Evolutionary conservation across 2,888 invertebrate genomes (phyloP).

Genomic region (Caenorhabditis uteleia): DNA sequence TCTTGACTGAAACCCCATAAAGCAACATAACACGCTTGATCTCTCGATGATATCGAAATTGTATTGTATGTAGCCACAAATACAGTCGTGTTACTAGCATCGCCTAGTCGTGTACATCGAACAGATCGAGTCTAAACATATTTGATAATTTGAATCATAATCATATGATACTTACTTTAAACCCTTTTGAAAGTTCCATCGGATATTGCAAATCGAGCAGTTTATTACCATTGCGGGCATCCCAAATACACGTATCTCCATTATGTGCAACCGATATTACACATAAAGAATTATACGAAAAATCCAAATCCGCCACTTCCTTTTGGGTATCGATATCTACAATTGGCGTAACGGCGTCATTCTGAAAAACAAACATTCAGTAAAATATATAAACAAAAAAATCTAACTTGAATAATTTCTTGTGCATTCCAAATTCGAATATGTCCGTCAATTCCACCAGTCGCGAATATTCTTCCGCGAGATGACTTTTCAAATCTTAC

Average conservation of each 20-base stretch:
- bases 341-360: slow-evolving; percentile 30
- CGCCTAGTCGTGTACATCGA: slow-evolving; percentile 50
- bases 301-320: slow-evolving; percentile 54
- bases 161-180: slow-evolving; percentile 44
- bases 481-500: slow-evolving; percentile 55
- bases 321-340: slow-evolving; percentile 42
- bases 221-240: slow-evolving; percentile 42
- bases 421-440: slow-evolving; percentile 60
- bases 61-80: slow-evolving; percentile 61
- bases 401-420: slow-evolving; percentile 12
- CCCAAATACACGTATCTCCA: slow-evolving; percentile 51
- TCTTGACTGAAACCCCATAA: slow-evolving; percentile 55
- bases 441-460: slow-evolving; percentile 63
- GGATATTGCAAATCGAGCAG: slow-evolving; percentile 45
- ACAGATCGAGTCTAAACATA: slow-evolving; percentile 56
- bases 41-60: slow-evolving; percentile 49
- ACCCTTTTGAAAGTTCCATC: slow-evolving; percentile 38
- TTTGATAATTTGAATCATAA: background rate
- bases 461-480: slow-evolving; percentile 49
- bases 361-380: background rate
- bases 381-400: background rate
- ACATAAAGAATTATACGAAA: slow-evolving; percentile 41
- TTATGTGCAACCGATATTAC: slow-evolving; percentile 46
- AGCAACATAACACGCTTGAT: slow-evolving; percentile 47
- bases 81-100: slow-evolving; percentile 34